Conservation (phyloP, 2,888 invertebrate species). For the Ditula angustiorana region DNA sequence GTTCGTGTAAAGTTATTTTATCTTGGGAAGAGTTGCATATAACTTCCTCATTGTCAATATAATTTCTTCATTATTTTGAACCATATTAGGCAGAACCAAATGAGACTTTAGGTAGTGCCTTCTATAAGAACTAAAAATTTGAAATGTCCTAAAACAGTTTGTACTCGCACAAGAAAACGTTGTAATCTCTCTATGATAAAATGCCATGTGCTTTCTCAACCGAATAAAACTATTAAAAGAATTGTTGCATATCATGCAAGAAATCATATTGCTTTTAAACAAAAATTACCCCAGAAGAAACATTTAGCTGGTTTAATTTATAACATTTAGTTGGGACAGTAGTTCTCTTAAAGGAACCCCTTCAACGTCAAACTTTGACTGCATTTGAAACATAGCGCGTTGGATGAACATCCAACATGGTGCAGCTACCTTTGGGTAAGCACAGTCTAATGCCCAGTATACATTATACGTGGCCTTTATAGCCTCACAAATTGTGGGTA, state of each 20-base stretch:
- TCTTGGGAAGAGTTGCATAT: too few relatives aligned
- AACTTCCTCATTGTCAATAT: not conserved
- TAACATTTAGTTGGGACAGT: too few relatives aligned
- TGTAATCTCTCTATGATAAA: slow-evolving; percentile 12
- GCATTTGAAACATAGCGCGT: too few relatives aligned
- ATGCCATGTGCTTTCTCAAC: slow-evolving; percentile 17
- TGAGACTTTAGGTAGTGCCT: slow-evolving; percentile 22
- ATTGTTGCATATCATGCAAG: slow-evolving; percentile 7
- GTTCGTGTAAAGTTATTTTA: too few relatives aligned
- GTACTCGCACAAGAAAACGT: slow-evolving; percentile 24
- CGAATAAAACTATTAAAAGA: slow-evolving; percentile 4
- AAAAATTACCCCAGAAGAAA: not conserved
- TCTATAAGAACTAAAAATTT: slow-evolving; percentile 29
- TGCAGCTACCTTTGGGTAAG: too few relatives aligned
- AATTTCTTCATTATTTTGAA: not conserved
- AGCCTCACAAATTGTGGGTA: too few relatives aligned
- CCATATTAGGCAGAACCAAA: not conserved
- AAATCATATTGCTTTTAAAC: slow-evolving; percentile 6
- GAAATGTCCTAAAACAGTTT: slow-evolving; percentile 12
- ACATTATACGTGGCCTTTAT: too few relatives aligned
- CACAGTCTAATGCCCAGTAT: too few relatives aligned
- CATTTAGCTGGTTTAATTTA: not conserved
- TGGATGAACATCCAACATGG: too few relatives aligned
- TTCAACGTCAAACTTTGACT: too few relatives aligned
- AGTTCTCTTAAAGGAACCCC: too few relatives aligned